Evolutionary conservation across 2,113 vertebrate genomes (phyloP), one percentile per base, ranked within the genome.

Genomic region (cat (Felis catus)): DNA sequence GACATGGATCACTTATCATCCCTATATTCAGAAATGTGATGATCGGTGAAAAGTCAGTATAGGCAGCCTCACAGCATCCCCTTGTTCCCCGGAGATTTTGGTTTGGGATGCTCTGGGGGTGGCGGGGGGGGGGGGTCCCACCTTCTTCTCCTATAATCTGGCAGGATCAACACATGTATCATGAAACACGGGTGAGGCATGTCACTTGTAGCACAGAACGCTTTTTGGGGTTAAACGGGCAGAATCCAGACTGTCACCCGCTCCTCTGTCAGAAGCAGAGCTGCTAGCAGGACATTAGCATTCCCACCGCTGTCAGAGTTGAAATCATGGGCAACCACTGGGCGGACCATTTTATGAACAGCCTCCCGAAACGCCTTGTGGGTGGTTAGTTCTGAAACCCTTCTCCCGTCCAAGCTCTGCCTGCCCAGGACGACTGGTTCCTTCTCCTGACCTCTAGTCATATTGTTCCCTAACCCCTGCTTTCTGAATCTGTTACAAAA

Each of bases 141-240:
- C 5, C 8, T 33, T 16, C 31, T 3, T 41, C 7, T 66, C 55
- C 95, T 76, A 19, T 5, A 13, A 65, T 5, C 71, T 23, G 33
- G 51, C 33, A 29, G 14, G 58, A 14, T 1, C 1, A 2, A 21
- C 25, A 4, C 16, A 0, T 3, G 0, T 0, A 3, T 23, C 33
- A 1, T 33, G 27, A 8, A 27, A 9, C 41, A 45, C 29, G 39
- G 23, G 19, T 3, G 33, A 89, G 4, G 1, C 14, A 1, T 5
- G 3, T 15, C 45, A 0, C 36, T 21, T 19, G 11, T 68, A 86
- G 11, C 31, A 92, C 25, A 23, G 19, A 3, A 15, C 3, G 3
- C 14, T 2, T 21, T 31, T 15, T 4, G 0, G 48, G 4, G 58
- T 31, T 14, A 23, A 39, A 13, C 13, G 7, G 9, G 15, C 15